These are phyloP conservation scores for Gari tellinella DNA, from an alignment of 2,888 invertebrate genomes.

Conservation along the genomic window DNA sequence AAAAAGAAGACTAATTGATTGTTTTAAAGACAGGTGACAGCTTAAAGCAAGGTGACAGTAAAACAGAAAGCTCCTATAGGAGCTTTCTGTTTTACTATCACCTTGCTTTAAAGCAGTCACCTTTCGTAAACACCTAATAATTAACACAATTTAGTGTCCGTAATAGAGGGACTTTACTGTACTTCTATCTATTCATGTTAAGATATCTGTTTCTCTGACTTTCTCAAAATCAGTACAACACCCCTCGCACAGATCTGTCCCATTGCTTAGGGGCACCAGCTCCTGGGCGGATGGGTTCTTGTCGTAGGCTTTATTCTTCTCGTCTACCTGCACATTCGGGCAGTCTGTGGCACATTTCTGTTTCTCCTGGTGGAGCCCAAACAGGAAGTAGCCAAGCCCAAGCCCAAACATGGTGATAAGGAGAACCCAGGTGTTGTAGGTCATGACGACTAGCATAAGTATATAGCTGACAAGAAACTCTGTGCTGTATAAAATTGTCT, in stretches of 20 bases:
- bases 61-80: too few species aligned
- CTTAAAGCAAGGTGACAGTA: too few species aligned
- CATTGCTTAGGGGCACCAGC: slow-evolving; percentile 42
- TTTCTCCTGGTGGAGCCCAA: slow-evolving; percentile 46
- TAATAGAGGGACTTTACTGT: not conserved
- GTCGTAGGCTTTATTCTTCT: slow-evolving; percentile 19
- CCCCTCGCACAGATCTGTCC: slow-evolving; percentile 19
- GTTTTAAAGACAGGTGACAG: too few species aligned
- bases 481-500: slow-evolving; percentile 60
- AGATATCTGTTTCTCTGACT: slow-evolving; percentile 28
- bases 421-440: slow-evolving; percentile 67
- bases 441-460: slow-evolving; percentile 69
- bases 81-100: too few species aligned
- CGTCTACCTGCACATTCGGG: slow-evolving; percentile 15
- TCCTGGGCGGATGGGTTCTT: slow-evolving; percentile 44
- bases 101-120: too few species aligned
- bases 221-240: slow-evolving; percentile 13
- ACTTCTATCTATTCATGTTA: slow-evolving; percentile 7
- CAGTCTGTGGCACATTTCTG: slow-evolving; percentile 37
- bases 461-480: slow-evolving; percentile 65
- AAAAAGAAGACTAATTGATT: too few species aligned
- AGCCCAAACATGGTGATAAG: slow-evolving; percentile 53
- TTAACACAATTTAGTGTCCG: too few species aligned
- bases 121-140: too few species aligned
- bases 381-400: slow-evolving; percentile 56